A percentile compares a stretch with the other conserved stretches of the same genome.
These are phyloP conservation scores for Syrista parreyssii DNA, from an alignment of 2,888 invertebrate genomes.

Conservation along the genomic window DNA sequence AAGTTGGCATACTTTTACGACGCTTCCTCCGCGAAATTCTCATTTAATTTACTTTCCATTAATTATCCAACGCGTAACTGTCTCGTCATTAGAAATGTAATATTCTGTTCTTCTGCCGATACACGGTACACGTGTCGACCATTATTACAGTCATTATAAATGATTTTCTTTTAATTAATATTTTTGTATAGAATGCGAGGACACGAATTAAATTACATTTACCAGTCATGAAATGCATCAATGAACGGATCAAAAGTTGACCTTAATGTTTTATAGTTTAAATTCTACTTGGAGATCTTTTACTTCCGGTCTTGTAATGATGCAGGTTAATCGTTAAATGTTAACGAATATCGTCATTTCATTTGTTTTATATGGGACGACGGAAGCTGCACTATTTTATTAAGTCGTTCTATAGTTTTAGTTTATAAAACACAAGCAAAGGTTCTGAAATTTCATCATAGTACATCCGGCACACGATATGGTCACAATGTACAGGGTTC, in stretches of 20 bases:
- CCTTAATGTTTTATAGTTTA: not conserved
- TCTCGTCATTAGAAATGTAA: not conserved
- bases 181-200: not conserved
- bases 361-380: not conserved
- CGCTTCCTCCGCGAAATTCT: not conserved
- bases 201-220: not conserved
- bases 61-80: not conserved
- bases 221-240: not conserved
- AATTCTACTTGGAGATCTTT: not conserved
- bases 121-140: not conserved
- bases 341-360: not conserved
- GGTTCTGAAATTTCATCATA: not conserved
- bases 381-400: not conserved
- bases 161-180: not conserved
- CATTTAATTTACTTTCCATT: slow-evolving; percentile 3
- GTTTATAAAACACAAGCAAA: not conserved
- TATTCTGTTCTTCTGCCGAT: not conserved
- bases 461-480: not conserved
- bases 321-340: not conserved
- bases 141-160: not conserved
- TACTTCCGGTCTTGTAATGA: not conserved
- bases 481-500: not conserved
- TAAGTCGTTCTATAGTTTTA: not conserved
- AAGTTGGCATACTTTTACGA: slow-evolving; percentile 13
- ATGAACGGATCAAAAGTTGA: not conserved